Conservation (phyloP, 92 coral and sea anemone species). For the Siderastrea radians region DNA sequence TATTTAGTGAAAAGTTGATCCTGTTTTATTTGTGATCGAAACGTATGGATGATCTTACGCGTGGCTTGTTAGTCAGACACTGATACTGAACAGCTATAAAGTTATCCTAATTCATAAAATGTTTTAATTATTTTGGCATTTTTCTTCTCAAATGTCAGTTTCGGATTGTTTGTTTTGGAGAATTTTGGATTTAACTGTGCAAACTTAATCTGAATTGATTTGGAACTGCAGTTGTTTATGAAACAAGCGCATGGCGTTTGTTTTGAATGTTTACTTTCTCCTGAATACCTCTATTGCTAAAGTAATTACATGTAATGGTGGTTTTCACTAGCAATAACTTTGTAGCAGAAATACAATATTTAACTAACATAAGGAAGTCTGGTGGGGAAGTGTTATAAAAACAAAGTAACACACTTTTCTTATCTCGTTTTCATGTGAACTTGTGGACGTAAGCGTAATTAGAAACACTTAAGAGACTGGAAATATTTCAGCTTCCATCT, state of each 20-base stretch:
- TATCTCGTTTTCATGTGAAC: neutral
- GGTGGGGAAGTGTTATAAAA: neutral
- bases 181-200: neutral
- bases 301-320: conserved; percentile 1
- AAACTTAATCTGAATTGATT: conserved; percentile 26
- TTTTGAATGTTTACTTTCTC: conserved; percentile 27
- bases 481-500: neutral
- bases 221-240: conserved; percentile 4
- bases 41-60: neutral
- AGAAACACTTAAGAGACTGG: neutral
- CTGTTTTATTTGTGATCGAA: neutral
- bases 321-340: neutral
- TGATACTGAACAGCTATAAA: conserved; percentile 11
- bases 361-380: neutral
- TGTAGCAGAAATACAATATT: no score
- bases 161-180: conserved; percentile 36
- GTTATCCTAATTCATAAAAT: neutral
- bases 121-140: neutral
- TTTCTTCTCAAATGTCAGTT: neutral
- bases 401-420: neutral
- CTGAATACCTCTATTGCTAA: conserved; percentile 3
- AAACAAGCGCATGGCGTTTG: conserved; percentile 18
- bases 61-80: neutral
- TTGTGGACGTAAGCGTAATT: neutral
- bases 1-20: neutral